These are phyloP conservation scores for Phania funesta DNA, from an alignment of 2,888 invertebrate species.

Conservation along the genomic window DNA sequence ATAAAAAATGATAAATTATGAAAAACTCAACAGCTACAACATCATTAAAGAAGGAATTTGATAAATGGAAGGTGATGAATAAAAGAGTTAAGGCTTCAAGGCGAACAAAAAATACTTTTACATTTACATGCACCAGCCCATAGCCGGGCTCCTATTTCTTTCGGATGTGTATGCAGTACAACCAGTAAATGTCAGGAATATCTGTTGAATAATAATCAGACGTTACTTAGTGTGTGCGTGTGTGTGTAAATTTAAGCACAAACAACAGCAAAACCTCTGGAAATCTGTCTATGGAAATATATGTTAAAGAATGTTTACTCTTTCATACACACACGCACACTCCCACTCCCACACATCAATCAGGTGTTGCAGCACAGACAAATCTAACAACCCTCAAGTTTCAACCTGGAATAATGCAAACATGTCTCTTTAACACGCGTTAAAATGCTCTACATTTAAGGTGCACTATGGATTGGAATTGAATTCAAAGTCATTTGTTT, in stretches of 20 bases:
- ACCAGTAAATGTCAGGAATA: no score
- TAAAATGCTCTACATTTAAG: not conserved
- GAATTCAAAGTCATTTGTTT: not conserved
- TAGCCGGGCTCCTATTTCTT: not conserved
- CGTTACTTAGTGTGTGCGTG: not conserved
- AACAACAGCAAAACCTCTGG: not conserved
- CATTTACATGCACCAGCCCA: not conserved
- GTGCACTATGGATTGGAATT: not conserved
- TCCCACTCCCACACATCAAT: not conserved
- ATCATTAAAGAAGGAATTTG: constrained; percentile 58
- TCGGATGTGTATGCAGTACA: no score
- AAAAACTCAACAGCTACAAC: constrained; percentile 49
- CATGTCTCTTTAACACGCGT: constrained; percentile 1
- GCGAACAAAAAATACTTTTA: not conserved
- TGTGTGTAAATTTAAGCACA: constrained; percentile 34
- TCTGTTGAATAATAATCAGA: not conserved
- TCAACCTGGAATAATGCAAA: constrained; percentile 41
- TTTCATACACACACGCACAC: not conserved
- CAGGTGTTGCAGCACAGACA: constrained; percentile 18
- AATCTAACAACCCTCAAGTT: constrained; percentile 39
- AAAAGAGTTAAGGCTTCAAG: constrained; percentile 48
- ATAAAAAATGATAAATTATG: constrained; percentile 44
- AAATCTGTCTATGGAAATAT: constrained; percentile 22
- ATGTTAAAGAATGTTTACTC: not conserved
- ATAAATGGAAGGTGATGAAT: constrained; percentile 57